phyloP scores from a whole-genome alignment of 2,888 invertebrate species.

The Antheraea yamamai region DNA sequence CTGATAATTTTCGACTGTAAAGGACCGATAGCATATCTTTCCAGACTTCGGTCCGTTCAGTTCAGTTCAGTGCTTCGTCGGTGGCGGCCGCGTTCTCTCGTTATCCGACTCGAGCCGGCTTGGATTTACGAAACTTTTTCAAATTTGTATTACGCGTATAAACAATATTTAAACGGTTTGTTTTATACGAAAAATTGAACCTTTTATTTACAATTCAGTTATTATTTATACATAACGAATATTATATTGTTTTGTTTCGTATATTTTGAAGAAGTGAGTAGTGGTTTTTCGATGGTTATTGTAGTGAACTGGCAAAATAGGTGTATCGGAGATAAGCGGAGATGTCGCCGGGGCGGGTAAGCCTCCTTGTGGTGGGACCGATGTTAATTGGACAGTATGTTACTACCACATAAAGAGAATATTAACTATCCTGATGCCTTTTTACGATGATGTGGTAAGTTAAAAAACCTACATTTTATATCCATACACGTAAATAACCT shows the following conservation, averaged over 20 bases:
- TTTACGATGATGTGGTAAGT: slow-evolving; percentile 77
- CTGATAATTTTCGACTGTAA: slow-evolving; percentile 43
- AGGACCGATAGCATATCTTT: slow-evolving; percentile 24
- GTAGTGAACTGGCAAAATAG: slow-evolving; percentile 63
- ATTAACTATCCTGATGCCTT: slow-evolving; percentile 70
- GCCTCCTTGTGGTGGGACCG: slow-evolving; percentile 52
- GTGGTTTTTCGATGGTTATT: slow-evolving; percentile 43
- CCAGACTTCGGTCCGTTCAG: slow-evolving; percentile 13
- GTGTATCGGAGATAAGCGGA: slow-evolving; percentile 42
- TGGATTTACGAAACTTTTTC: slow-evolving; percentile 40
- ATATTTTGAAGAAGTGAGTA: slow-evolving; percentile 20
- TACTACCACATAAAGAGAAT: slow-evolving; percentile 62
- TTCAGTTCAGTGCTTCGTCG: slow-evolving; percentile 52
- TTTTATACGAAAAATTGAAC: neutral
- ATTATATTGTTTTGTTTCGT: slow-evolving; percentile 13
- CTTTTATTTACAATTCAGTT: neutral
- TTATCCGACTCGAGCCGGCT: slow-evolving; percentile 23
- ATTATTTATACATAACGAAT: neutral
- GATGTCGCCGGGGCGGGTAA: slow-evolving; percentile 45
- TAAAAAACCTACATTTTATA: neutral
- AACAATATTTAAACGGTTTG: neutral
- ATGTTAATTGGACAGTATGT: slow-evolving; percentile 73
- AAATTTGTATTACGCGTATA: neutral
- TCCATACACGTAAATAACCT: neutral
- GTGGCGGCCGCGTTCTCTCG: slow-evolving; percentile 42